A percentile compares a stretch with the other conserved stretches of the same genome.
Evolutionary conservation across 2,797 vertebrate genomes (phyloP).

Genomic region (Mus spretus): DNA sequence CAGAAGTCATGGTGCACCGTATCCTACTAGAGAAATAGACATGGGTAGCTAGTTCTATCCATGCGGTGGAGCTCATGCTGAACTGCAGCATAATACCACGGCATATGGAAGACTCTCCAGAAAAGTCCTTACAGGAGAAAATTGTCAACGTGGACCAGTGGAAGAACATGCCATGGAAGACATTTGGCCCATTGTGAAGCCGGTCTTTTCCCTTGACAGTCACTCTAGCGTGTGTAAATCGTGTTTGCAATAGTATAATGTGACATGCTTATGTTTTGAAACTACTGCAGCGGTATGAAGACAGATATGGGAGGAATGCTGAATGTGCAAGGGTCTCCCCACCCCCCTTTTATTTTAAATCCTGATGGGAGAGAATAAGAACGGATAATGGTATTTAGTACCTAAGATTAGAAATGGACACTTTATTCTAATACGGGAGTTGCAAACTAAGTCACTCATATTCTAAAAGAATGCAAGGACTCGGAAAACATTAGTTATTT

Average conservation of each 20-base stretch:
- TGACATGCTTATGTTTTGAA: conserved; percentile 75
- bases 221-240: conserved; percentile 60
- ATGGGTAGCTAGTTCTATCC: conserved; percentile 68
- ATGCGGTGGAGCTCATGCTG: conserved; percentile 73
- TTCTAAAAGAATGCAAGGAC: conserved; percentile 84
- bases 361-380: conserved; percentile 68
- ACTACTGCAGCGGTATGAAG: conserved; percentile 69
- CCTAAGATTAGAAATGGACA: conserved; percentile 80
- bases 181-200: conserved; percentile 48
- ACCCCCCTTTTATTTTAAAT: conserved; percentile 58
- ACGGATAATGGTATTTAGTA: conserved; percentile 84
- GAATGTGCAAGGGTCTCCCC: conserved; percentile 74
- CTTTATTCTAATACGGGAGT: conserved; percentile 79
- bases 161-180: neutral
- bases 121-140: conserved; percentile 5
- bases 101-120: conserved; percentile 49
- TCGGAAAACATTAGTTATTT: conserved; percentile 82
- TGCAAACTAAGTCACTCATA: conserved; percentile 82
- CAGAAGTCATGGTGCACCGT: conserved; percentile 70
- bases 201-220: conserved; percentile 38
- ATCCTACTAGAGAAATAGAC: conserved; percentile 75
- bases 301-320: conserved; percentile 76
- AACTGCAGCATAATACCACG: conserved; percentile 67
- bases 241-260: conserved; percentile 76
- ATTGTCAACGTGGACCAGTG: conserved; percentile 34